phyloP scores from a whole-genome alignment of 2,113 vertebrate species.

The Egretta garzetta region DNA sequence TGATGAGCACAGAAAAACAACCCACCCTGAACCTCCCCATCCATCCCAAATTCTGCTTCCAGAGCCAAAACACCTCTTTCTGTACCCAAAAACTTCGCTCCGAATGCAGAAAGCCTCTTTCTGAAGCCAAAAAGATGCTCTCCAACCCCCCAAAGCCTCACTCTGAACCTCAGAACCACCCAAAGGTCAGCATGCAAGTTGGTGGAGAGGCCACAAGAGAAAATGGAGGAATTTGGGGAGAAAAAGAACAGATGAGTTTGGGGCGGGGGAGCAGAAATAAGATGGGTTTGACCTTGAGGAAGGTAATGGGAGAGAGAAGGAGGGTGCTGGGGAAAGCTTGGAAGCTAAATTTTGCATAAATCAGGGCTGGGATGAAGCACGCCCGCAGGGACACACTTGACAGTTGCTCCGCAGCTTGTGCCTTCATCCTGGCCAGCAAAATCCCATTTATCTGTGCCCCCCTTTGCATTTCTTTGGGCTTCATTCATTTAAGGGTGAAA shows the following conservation, averaged over 20 bases:
- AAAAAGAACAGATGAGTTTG: no score
- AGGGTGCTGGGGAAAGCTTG: not conserved
- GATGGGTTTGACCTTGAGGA: not conserved
- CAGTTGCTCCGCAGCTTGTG: not conserved
- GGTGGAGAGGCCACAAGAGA: not conserved
- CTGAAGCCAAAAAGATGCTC: not conserved
- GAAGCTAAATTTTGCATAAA: slow-evolving; percentile 43
- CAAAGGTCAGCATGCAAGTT: fast-evolving
- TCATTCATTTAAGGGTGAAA: slow-evolving; percentile 59
- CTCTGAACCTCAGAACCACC: not conserved
- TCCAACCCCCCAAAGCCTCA: not conserved
- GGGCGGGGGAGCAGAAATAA: not conserved
- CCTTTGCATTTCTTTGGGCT: slow-evolving; percentile 50
- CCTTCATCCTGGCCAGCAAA: slow-evolving; percentile 29
- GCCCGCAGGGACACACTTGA: not conserved
- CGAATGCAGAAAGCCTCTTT: not conserved
- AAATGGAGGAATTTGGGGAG: no score
- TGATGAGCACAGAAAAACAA: not conserved
- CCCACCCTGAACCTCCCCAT: not conserved
- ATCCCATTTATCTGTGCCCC: not conserved
- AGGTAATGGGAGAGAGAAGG: not conserved
- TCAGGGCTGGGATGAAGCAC: slow-evolving; percentile 28
- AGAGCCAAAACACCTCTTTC: not conserved
- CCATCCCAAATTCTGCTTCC: not conserved
- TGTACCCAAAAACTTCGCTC: not conserved